Evolutionary conservation across 2,888 invertebrate genomes (phyloP).

Genomic region (Amphipoea lucens): DNA sequence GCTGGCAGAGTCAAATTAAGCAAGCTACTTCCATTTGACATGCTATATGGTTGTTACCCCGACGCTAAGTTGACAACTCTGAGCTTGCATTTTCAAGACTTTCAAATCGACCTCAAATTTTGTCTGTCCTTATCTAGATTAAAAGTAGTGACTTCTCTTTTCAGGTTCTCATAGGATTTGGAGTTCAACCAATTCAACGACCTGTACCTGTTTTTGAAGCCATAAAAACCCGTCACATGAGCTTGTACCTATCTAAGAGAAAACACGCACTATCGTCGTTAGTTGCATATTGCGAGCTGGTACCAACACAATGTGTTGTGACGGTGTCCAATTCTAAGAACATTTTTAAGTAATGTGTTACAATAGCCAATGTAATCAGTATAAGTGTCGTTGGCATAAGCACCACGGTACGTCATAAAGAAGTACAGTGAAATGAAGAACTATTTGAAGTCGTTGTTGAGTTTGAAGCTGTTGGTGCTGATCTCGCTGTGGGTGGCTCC

Average conservation of each 20-base stretch:
- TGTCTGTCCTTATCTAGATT: not conserved
- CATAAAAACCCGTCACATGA: not conserved
- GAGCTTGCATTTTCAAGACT: not conserved
- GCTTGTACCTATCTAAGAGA: not conserved
- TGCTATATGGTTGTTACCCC: not conserved
- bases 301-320: not conserved
- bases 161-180: slow-evolving; percentile 13
- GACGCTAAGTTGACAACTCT: not conserved
- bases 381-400: not conserved
- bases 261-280: not conserved
- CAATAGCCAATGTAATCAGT: not conserved
- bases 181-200: not conserved
- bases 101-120: not conserved
- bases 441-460: slow-evolving; percentile 56
- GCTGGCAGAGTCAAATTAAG: not conserved
- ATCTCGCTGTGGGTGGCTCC: slow-evolving; percentile 80
- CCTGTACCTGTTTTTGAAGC: not conserved
- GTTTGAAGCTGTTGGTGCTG: slow-evolving; percentile 78
- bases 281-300: not conserved
- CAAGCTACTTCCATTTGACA: not conserved
- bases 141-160: slow-evolving; percentile 5
- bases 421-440: slow-evolving; percentile 27
- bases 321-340: not conserved
- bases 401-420: not conserved
- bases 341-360: not conserved